These are phyloP conservation scores for Siderastrea radians DNA, from an alignment of 92 coral and sea anemone genomes.

Conservation along the genomic window DNA sequence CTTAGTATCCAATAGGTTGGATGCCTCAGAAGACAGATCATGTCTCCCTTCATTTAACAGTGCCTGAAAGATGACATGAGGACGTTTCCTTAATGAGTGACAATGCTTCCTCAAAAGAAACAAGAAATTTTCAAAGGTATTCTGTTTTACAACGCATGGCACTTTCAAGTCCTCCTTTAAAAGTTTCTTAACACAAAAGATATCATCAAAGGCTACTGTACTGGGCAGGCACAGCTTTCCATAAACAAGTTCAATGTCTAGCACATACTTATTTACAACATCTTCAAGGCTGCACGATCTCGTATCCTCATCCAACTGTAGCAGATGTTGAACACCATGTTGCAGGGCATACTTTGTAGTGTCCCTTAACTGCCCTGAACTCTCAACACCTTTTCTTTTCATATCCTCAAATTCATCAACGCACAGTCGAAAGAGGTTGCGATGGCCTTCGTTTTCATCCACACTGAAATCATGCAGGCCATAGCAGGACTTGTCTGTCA, in stretches of 20 bases:
- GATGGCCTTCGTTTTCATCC: slow-evolving; percentile 38
- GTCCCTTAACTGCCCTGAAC: neutral
- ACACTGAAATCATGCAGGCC: neutral
- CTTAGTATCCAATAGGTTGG: no score
- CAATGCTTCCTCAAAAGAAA: no score
- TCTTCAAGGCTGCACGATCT: neutral
- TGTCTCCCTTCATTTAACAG: no score
- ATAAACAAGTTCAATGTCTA: neutral
- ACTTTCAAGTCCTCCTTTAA: no score
- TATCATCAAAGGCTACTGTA: neutral
- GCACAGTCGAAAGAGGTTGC: slow-evolving; percentile 37
- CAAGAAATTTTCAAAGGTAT: no score
- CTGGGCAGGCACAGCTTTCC: neutral
- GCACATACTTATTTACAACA: neutral
- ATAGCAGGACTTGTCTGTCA: neutral
- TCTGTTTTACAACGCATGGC: no score
- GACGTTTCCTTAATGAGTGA: no score
- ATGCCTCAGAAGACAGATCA: no score
- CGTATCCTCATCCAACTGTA: no score
- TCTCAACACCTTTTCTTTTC: slow-evolving; percentile 10
- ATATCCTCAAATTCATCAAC: slow-evolving; percentile 1
- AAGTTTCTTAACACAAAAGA: neutral
- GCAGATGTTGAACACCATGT: no score
- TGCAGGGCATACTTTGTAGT: slow-evolving; percentile 9
- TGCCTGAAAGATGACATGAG: no score